Base-by-base conservation (phyloP, 2,113 vertebrate genomes). In the Oryzias javanicus region DNA sequence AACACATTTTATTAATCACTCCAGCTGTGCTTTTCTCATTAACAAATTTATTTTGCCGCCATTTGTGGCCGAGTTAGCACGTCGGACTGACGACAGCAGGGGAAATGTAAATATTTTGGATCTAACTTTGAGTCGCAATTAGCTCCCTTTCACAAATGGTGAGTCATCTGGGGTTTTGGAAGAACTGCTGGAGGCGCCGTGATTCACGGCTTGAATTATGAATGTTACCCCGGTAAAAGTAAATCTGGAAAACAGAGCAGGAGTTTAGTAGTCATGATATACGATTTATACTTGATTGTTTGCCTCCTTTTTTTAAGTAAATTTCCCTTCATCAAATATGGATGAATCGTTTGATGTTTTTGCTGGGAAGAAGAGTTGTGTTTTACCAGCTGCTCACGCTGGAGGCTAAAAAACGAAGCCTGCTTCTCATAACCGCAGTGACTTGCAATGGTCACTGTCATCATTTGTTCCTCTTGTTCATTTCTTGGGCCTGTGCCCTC, bases 401-500 rank as follows among this genome's bases (percentile, higher is more conserved):
- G 35, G 35, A 35, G 35, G 35, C 35, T 35, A 35, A 35, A 35
- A 35, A 35, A 12, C 35, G 8, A 12, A 35, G 10, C 48, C 55
- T 57, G 53, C 56, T 19, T 64, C 19, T 46, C 24, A 48, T 47
- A 73, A 54, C 55, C 59, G 72, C 40, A 6, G 40, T 49, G 44
- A 25, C 60, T 72, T 16, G 35, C 29, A 41, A 54, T 14, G 42
- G 67, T 74, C 65, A 52, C 61, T 68, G 79, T 77, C 82, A 74
- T 83, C 76, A 78, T 85, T 84, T 82, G 82, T 85, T 87, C 61
- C 84, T 59, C 64, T 57, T 51, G 54, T 83, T 88, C 79, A 83
- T 74, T 82, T 65, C 59, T 67, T 49, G 65, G 65, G 52, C 73
- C 55, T 66, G 50, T 0, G 4, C 60, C 53, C 62, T 62, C 74